Conservation (phyloP, 92 coral and sea anemone species). For the Siderastrea radians region DNA sequence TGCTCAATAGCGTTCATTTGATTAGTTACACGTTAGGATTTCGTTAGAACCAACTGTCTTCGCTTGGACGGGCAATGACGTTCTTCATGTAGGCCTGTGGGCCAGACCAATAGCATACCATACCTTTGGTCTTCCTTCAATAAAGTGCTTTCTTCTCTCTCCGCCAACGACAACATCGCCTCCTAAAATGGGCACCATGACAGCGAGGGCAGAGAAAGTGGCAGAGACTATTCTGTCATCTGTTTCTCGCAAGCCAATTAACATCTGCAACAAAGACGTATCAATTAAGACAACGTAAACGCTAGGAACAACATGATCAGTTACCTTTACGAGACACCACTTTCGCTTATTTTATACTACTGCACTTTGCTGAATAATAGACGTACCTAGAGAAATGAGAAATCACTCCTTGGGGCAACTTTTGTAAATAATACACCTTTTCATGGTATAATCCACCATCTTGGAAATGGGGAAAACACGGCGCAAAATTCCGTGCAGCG, state of each 20-base stretch:
- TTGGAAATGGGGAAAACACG: too few species aligned
- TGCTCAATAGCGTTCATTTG: too few species aligned
- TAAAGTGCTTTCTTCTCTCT: constrained; percentile 81
- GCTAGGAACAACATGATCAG: background rate
- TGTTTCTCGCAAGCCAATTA: constrained; percentile 90
- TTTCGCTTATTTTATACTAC: background rate
- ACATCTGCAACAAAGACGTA: constrained; percentile 59
- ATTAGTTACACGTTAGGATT: too few species aligned
- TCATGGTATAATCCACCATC: too few species aligned
- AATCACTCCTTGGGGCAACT: too few species aligned
- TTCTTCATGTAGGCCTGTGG: too few species aligned
- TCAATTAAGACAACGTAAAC: background rate
- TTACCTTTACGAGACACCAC: background rate
- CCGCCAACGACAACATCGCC: constrained; percentile 92
- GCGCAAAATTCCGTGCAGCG: too few species aligned
- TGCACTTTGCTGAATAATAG: too few species aligned
- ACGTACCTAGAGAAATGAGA: too few species aligned
- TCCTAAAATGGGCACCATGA: constrained; percentile 94
- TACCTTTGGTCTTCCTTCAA: constrained; percentile 97
- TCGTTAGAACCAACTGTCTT: too few species aligned
- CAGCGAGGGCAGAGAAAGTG: constrained; percentile 90
- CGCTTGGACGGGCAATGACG: too few species aligned
- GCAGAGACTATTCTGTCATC: constrained; percentile 90
- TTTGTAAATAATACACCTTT: too few species aligned
- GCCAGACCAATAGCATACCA: background rate